Conservation (phyloP, 2,888 invertebrate species). For the Auanema sp. region DNA sequence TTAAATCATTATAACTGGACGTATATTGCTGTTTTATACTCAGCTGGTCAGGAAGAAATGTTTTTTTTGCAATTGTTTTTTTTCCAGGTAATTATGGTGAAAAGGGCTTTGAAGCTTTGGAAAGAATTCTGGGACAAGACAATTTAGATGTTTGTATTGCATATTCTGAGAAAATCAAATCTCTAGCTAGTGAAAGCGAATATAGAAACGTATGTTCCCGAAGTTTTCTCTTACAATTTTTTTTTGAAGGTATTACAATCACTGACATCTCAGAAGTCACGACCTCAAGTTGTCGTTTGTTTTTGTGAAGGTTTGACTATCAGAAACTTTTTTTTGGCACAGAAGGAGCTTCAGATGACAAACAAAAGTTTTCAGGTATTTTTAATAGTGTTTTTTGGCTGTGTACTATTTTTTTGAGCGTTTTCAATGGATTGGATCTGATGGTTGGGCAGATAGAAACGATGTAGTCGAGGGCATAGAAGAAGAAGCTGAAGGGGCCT, state of each 20-base stretch:
- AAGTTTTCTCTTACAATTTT: background rate
- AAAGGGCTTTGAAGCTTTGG: slow-evolving; percentile 76
- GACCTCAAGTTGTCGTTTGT: slow-evolving; percentile 69
- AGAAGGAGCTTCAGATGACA: slow-evolving; percentile 42
- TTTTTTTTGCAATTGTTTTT: slow-evolving; percentile 1
- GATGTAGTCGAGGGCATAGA: slow-evolving; percentile 77
- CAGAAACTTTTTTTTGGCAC: slow-evolving; percentile 57
- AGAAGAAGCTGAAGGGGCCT: slow-evolving; percentile 74
- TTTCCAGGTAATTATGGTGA: slow-evolving; percentile 77
- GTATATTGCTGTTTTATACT: slow-evolving; percentile 78
- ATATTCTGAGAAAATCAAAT: slow-evolving; percentile 72
- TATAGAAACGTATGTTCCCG: slow-evolving; percentile 33
- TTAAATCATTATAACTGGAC: slow-evolving; percentile 77
- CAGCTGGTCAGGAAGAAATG: slow-evolving; percentile 72
- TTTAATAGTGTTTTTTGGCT: background rate
- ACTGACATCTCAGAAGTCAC: slow-evolving; percentile 44
- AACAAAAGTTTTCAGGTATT: slow-evolving; percentile 16
- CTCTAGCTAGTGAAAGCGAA: slow-evolving; percentile 52
- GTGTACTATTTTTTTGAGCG: slow-evolving; percentile 18
- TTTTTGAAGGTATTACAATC: slow-evolving; percentile 38
- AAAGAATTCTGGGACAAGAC: slow-evolving; percentile 66
- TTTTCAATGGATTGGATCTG: slow-evolving; percentile 64
- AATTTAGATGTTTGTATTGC: slow-evolving; percentile 73
- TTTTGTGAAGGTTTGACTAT: slow-evolving; percentile 79
- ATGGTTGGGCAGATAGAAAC: slow-evolving; percentile 58